Percentiles rank a stretch among this genome's conserved stretches.
Conservation (phyloP, 53 echinoderm and acorn worm species). For the Apostichopus leukothele region DNA sequence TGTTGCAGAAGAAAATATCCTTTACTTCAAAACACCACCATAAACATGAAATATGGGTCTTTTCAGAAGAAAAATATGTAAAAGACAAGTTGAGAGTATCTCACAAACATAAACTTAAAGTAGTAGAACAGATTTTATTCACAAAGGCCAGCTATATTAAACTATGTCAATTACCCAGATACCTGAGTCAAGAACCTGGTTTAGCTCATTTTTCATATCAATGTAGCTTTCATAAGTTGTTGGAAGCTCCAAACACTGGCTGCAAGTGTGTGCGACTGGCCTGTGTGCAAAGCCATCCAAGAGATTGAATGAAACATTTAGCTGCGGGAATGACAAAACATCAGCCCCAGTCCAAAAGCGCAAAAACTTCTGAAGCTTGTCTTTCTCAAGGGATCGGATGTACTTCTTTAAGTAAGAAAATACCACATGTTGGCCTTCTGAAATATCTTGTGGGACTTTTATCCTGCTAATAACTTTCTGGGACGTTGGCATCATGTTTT, state of each 20-base stretch:
- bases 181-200: conserved; percentile 3
- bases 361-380: conserved; percentile 51
- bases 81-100: too few relatives aligned
- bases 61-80: too few relatives aligned
- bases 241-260: conserved; percentile 11
- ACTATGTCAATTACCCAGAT: conserved; percentile 31
- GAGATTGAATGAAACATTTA: neutral
- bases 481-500: conserved; percentile 40
- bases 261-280: conserved; percentile 31
- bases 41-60: too few relatives aligned
- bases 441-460: conserved; percentile 46
- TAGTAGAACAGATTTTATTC: too few relatives aligned
- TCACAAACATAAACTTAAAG: too few relatives aligned
- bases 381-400: conserved; percentile 49
- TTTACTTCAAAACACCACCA: too few relatives aligned
- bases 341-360: conserved; percentile 48
- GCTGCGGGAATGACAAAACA: neutral
- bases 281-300: neutral
- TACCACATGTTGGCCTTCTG: conserved; percentile 24
- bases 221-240: conserved; percentile 18
- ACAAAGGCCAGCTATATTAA: neutral
- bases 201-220: conserved; percentile 34
- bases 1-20: too few relatives aligned
- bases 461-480: conserved; percentile 39
- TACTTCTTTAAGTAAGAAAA: conserved; percentile 51